phyloP scores from a whole-genome alignment of 2,113 vertebrate genomes.

The Mus spicilegus region DNA sequence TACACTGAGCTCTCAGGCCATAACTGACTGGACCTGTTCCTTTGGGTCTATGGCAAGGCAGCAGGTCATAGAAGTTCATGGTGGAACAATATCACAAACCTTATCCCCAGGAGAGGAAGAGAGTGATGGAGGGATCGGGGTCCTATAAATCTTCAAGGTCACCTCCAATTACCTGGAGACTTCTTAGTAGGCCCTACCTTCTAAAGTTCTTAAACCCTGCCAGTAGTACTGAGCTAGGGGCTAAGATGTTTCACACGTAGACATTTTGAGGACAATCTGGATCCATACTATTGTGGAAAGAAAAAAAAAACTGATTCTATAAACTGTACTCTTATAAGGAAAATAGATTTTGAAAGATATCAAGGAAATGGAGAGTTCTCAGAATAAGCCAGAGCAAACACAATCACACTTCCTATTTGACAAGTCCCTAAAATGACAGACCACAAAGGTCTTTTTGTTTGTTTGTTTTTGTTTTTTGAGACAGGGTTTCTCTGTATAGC shows the following conservation, averaged over 20 bases:
- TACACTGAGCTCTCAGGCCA: not conserved
- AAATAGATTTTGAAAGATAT: constrained; percentile 39
- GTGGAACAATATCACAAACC: not conserved
- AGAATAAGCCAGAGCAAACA: constrained; percentile 41
- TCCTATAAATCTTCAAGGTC: not conserved
- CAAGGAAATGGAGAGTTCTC: constrained; percentile 49
- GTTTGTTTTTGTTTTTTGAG: no score
- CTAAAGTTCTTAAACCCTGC: no score
- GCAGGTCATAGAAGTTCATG: not conserved
- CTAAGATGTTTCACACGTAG: not conserved
- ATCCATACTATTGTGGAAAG: not conserved
- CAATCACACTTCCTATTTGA: constrained; percentile 52
- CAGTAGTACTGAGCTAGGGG: not conserved
- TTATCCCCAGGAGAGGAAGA: not conserved
- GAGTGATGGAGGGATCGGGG: not conserved
- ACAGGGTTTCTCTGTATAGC: no score
- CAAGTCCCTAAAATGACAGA: constrained; percentile 48
- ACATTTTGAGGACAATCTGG: not conserved
- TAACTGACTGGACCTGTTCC: not conserved
- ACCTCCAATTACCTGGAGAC: not conserved
- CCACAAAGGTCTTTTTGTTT: no score
- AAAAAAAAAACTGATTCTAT: constrained; percentile 15
- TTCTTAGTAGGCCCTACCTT: not conserved
- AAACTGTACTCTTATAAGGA: not conserved
- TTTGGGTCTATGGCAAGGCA: not conserved